phyloP scores from a whole-genome alignment of 2,797 vertebrate species.

The Myotis planiceps region DNA sequence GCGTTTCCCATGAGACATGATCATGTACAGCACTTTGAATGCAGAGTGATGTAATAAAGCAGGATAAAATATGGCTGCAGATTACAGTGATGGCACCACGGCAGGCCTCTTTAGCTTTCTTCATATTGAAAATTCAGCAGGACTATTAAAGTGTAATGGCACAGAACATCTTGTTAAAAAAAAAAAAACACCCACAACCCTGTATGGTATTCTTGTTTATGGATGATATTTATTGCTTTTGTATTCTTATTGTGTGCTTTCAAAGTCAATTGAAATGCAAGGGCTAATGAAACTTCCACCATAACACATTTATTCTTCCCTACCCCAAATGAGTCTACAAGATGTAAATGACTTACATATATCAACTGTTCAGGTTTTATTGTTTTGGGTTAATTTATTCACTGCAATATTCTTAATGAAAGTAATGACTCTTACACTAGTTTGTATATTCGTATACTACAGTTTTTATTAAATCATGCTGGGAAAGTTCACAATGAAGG shows the following conservation, averaged over 20 bases:
- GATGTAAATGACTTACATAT: constrained; percentile 89
- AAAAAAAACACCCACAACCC: constrained; percentile 35
- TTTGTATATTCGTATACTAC: constrained; percentile 83
- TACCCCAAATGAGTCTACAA: constrained; percentile 85
- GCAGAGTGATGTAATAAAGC: constrained; percentile 71
- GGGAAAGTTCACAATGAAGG: constrained; percentile 84
- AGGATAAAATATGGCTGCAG: constrained; percentile 66
- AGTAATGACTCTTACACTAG: constrained; percentile 89
- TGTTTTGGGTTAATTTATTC: constrained; percentile 89
- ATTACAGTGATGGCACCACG: constrained; percentile 53
- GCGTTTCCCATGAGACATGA: constrained; percentile 55
- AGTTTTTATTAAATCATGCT: constrained; percentile 89
- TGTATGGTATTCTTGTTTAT: constrained; percentile 86
- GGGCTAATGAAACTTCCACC: constrained; percentile 87
- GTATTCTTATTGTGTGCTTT: constrained; percentile 81
- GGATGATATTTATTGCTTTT: constrained; percentile 87
- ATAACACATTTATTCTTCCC: constrained; percentile 85
- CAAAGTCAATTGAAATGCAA: constrained; percentile 88
- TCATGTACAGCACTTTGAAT: constrained; percentile 62
- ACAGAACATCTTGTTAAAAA: constrained; percentile 83
- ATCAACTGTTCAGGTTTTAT: constrained; percentile 88
- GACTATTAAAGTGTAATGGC: constrained; percentile 85
- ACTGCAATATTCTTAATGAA: constrained; percentile 90
- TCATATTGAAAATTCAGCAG: constrained; percentile 80
- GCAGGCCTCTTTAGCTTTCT: constrained; percentile 73